Evolutionary conservation across 2,797 vertebrate species (phyloP).

Genomic region (Fundulus diaphanus): DNA sequence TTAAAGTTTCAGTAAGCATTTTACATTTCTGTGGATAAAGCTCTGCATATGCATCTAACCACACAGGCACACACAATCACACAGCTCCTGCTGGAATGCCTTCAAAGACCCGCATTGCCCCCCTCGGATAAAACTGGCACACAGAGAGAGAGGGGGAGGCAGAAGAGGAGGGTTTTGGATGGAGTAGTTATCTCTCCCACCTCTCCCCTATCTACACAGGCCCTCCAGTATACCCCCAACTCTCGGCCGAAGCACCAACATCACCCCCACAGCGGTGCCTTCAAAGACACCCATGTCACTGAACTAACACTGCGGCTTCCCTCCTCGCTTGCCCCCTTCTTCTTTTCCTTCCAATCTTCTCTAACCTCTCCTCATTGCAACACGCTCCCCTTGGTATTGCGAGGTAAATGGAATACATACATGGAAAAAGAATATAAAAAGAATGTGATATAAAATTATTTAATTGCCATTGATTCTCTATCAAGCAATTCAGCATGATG

Average conservation of each 20-base stretch:
- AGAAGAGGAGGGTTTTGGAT: conserved; percentile 46
- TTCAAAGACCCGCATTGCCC: conserved; percentile 70
- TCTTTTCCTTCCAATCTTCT: conserved; percentile 42
- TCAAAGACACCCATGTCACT: conserved; percentile 70
- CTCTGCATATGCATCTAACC: conserved; percentile 20
- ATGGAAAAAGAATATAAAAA: conserved; percentile 27
- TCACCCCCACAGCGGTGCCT: conserved; percentile 53
- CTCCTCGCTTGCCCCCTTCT: conserved; percentile 24
- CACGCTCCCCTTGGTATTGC: conserved; percentile 16
- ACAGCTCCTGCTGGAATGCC: conserved; percentile 63
- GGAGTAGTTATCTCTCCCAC: conserved; percentile 61
- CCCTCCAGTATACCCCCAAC: conserved; percentile 24
- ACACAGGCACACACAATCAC: conserved; percentile 36
- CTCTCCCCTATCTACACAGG: conserved; percentile 43
- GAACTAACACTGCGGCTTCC: conserved; percentile 41
- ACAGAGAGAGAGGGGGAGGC: conserved; percentile 38
- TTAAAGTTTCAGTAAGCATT: conserved; percentile 11
- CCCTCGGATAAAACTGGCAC: conserved; percentile 53
- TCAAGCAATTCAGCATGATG: conserved; percentile 59
- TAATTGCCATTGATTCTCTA: conserved; percentile 50
- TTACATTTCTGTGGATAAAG: conserved; percentile 19
- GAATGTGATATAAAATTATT: conserved; percentile 46
- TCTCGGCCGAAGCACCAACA: conserved; percentile 14
- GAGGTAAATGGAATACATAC: conserved; percentile 49
- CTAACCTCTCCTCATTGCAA: conserved; percentile 38